A percentile compares a stretch with the other conserved stretches of the same genome.
These are phyloP conservation scores for Atopsyche davidsoni DNA, from an alignment of 1,140 invertebrate genomes.

Conservation along the genomic window DNA sequence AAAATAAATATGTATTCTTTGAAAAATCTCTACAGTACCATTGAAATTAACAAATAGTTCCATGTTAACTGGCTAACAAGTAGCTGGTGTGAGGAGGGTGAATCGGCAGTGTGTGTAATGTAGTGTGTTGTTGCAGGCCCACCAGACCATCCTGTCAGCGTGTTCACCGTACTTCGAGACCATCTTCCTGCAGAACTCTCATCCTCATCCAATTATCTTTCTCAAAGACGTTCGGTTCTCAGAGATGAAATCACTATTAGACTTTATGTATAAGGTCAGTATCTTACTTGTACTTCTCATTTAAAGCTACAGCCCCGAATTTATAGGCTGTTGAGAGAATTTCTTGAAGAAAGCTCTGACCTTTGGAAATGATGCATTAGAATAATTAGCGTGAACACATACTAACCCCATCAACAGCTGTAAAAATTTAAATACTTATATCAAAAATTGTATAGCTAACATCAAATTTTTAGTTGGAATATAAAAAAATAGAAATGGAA, in stretches of 20 bases:
- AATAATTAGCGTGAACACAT: no score
- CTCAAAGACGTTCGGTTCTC: constrained; percentile 82
- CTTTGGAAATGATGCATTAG: neutral
- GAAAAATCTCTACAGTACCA: no score
- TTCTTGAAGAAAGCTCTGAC: no score
- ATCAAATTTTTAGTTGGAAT: no score
- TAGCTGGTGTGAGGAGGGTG: neutral
- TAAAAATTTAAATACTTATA: no score
- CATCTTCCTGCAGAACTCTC: constrained; percentile 84
- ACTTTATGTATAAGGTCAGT: constrained; percentile 79
- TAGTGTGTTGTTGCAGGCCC: constrained; percentile 60
- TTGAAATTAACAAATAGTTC: no score
- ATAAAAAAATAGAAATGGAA: no score
- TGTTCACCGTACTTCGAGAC: constrained; percentile 93
- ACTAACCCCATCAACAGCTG: no score
- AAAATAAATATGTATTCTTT: no score
- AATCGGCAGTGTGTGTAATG: constrained; percentile 3
- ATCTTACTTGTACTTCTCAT: neutral
- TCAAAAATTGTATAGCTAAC: no score
- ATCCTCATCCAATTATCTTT: constrained; percentile 89
- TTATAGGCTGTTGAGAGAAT: neutral
- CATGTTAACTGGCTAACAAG: no score
- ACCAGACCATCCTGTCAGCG: constrained; percentile 88
- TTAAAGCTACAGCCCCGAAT: neutral
- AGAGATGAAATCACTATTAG: constrained; percentile 80